Evolutionary conservation across 2,888 invertebrate species (phyloP).

Genomic region (Agrochola macilenta): DNA sequence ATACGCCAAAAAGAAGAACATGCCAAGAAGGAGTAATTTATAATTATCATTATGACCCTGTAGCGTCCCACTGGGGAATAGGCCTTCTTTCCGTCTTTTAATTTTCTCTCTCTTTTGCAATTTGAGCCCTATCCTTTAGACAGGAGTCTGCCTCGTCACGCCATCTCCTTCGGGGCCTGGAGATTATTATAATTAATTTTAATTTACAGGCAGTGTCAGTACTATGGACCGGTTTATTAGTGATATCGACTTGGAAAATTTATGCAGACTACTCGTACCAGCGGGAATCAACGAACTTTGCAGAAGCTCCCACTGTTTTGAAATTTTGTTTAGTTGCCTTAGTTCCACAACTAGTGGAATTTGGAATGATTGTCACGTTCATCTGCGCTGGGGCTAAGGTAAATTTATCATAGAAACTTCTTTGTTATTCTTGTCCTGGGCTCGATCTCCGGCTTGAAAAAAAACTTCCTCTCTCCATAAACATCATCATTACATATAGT

Average conservation of each 20-base stretch:
- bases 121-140: background rate
- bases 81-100: too few relatives aligned
- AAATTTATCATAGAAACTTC: background rate
- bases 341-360: conserved; percentile 27
- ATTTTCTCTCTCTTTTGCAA: background rate
- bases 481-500: too few relatives aligned
- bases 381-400: conserved; percentile 35
- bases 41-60: background rate
- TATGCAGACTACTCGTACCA: background rate
- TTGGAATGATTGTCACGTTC: conserved; percentile 36
- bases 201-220: conserved; percentile 30
- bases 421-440: background rate
- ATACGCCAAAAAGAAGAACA: too few relatives aligned
- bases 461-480: too few relatives aligned
- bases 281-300: rapidly evolving
- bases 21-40: background rate
- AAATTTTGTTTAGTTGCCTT: background rate
- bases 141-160: too few relatives aligned
- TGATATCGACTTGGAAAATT: background rate
- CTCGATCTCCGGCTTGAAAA: background rate
- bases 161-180: too few relatives aligned
- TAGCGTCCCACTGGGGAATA: too few relatives aligned
- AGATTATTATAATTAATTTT: background rate
- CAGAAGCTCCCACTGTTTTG: background rate
- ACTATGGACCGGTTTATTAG: conserved; percentile 24